phyloP scores from a whole-genome alignment of 2,797 vertebrate genomes.

The Oryzias sinensis region DNA sequence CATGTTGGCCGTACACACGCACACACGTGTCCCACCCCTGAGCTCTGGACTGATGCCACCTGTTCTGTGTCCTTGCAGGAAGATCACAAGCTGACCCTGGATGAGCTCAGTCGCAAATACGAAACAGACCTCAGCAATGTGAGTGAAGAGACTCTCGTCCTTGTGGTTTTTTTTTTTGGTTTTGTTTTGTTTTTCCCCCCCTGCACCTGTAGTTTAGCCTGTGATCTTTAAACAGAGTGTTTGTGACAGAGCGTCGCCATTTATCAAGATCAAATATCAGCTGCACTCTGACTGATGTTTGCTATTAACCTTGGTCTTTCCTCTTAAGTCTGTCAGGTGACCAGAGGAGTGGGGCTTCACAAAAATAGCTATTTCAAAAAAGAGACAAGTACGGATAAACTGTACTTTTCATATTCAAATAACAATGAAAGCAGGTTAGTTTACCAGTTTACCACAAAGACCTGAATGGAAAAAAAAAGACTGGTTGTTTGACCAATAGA shows the following conservation, averaged over 20 bases:
- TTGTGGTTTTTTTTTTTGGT: background rate
- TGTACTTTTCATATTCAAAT: no score
- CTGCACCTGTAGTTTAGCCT: background rate
- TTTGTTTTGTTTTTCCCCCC: background rate
- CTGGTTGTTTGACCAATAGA: no score
- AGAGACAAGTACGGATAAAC: no score
- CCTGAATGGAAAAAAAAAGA: no score
- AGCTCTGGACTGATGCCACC: conserved; percentile 26
- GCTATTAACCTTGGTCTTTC: background rate
- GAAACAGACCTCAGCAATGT: conserved; percentile 93
- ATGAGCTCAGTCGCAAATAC: conserved; percentile 94
- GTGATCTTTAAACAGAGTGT: no score
- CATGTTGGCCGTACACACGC: conserved; percentile 6
- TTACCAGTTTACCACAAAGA: no score
- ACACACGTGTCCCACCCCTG: background rate
- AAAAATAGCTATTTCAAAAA: conserved; percentile 1
- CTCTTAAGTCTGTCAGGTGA: conserved; percentile 17
- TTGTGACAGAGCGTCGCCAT: no score
- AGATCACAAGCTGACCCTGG: conserved; percentile 93
- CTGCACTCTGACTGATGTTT: conserved; percentile 1
- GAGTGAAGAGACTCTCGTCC: conserved; percentile 46
- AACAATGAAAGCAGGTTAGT: no score
- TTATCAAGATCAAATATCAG: conserved; percentile 16
- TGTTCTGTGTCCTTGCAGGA: conserved; percentile 77
- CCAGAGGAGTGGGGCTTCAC: background rate